Evolutionary conservation across 2,113 vertebrate species (phyloP).

Genomic region (Poecilia latipinna): DNA sequence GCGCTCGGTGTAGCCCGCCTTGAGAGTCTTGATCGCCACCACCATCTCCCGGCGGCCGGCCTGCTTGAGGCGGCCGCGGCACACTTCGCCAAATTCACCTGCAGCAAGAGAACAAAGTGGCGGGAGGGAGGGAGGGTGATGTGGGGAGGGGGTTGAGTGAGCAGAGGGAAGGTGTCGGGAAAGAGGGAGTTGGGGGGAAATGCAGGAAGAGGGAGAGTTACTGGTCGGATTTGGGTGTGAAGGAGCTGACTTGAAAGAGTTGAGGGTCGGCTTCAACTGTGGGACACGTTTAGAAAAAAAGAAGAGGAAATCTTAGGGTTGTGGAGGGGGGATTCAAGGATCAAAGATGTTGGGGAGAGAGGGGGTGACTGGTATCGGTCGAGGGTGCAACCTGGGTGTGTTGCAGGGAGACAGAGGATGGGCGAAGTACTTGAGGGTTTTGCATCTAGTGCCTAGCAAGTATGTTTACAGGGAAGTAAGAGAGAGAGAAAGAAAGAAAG

Average conservation of each 20-base stretch:
- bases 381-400: conserved; percentile 67
- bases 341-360: conserved; percentile 66
- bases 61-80: conserved; percentile 93
- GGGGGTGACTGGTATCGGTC: conserved; percentile 60
- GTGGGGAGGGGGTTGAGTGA: conserved; percentile 43
- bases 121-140: conserved; percentile 23
- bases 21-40: conserved; percentile 97
- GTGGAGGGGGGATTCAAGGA: conserved; percentile 40
- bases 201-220: conserved; percentile 65
- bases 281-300: conserved; percentile 28
- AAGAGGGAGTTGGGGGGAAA: conserved; percentile 5
- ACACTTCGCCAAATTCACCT: conserved; percentile 99
- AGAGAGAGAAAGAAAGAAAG: conserved; percentile 44
- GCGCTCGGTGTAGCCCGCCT: conserved; percentile 95
- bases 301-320: conserved; percentile 1
- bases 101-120: conserved; percentile 25
- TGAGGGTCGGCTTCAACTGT: conserved; percentile 39
- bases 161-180: conserved; percentile 41
- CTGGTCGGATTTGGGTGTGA: conserved; percentile 64
- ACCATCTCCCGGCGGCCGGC: conserved; percentile 91
- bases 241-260: conserved; percentile 47
- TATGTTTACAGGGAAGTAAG: conserved; percentile 43
- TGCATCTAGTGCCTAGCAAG: conserved; percentile 61
- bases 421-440: conserved; percentile 63
- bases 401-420: conserved; percentile 63